Base-by-base conservation (phyloP, 2,888 invertebrate species). In the Noctua pronuba region DNA sequence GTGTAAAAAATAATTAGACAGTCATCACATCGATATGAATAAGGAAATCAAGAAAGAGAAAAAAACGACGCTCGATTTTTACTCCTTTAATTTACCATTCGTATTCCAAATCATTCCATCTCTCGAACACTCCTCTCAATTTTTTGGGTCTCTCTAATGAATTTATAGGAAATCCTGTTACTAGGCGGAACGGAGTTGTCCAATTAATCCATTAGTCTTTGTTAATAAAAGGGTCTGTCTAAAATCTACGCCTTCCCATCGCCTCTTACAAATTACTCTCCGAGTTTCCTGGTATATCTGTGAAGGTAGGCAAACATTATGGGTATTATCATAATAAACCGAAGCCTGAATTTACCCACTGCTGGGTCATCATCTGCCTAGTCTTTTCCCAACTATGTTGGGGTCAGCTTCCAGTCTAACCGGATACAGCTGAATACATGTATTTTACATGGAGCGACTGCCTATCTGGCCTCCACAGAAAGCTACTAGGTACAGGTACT, bases 161-260 rank as follows among this genome's bases (percentile, higher is more conserved):
- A 73, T 80, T 84, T 78, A 76, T n/a, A 55, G 44, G 65, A 66
- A 82, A 80, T 73, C 65, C 24, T 71, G 73, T 80, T 80, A 73
- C 68, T 46, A 46, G 31, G 67, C 31, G 67, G 76, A 73, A 86
- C n/a, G 35, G 80, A 78, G 76, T 78, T 49, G 70, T 70, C 46
- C 77, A 86, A 86, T 86, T 86, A 80, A 82, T 76, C 77, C 73
- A 77, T 77, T 76, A 75, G 55, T 28, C 21, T 73, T 58, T 60
- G 28, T 81, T 65, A 79, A 24, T 49, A 79, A 35, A 73, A 72
- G 46, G 65, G 16, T 65, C 38, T 46, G 46, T 8, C 46, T 79
- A 4, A 55, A 65, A n/a, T 79, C 18, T 38, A 46, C 76, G 1
- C 18, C 28, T 38, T 65, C 41, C n/a, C 64, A 5, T 21, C 24